Evolutionary conservation across 37 sponge, comb jelly and placozoan genomes (phyloP).

Genomic region (Ianthella basta): DNA sequence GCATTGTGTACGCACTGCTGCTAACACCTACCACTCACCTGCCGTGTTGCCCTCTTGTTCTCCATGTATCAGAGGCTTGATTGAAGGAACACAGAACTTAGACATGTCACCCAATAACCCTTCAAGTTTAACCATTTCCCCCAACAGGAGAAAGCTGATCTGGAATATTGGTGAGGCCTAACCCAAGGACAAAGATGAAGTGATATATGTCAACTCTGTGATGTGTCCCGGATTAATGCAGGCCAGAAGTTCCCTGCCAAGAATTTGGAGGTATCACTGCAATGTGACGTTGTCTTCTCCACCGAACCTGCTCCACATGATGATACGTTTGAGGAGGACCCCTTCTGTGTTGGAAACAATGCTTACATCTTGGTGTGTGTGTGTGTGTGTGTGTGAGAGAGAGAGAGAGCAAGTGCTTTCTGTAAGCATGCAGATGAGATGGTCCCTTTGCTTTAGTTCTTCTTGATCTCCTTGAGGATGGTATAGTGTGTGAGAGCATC

Average conservation of each 20-base stretch:
- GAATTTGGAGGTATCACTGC: constrained; percentile 75
- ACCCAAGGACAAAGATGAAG: neutral
- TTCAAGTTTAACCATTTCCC: constrained; percentile 37
- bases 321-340: constrained; percentile 46
- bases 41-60: neutral
- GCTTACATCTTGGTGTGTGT: constrained; percentile 59
- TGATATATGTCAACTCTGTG: neutral
- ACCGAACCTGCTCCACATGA: constrained; percentile 34
- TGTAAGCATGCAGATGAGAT: neutral
- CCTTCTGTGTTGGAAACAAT: constrained; percentile 81
- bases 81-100: constrained; percentile 66
- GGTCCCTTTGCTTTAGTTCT: neutral
- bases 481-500: neutral
- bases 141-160: constrained; percentile 70
- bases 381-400: neutral
- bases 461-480: neutral
- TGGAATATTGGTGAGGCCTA: constrained; percentile 78
- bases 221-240: too few relatives aligned
- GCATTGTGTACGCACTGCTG: too few relatives aligned
- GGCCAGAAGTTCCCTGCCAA: constrained; percentile 88
- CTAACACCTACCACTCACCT: too few relatives aligned
- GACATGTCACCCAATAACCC: constrained; percentile 52
- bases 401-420: neutral
- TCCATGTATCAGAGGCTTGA: constrained; percentile 59
- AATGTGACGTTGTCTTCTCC: constrained; percentile 76